These are phyloP conservation scores for Drosophila monieri DNA, from an alignment of 2,888 invertebrate species.

Conservation along the genomic window DNA sequence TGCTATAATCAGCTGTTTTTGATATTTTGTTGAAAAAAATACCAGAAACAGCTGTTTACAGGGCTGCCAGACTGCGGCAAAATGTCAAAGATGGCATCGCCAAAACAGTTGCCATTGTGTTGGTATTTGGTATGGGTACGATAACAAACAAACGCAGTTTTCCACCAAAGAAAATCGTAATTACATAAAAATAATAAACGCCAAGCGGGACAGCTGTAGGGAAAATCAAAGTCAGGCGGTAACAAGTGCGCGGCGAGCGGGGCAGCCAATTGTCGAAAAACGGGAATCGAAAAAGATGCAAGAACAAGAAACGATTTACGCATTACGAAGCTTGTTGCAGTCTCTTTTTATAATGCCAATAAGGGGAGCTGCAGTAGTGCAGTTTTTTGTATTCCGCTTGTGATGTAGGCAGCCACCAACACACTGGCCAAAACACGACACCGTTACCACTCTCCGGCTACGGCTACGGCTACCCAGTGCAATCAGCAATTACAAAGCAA, in stretches of 20 bases:
- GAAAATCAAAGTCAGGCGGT: conserved; percentile 30
- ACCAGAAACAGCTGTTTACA: neutral
- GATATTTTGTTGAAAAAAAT: neutral
- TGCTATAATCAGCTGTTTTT: conserved; percentile 1
- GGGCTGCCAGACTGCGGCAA: neutral
- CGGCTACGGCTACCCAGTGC: conserved; percentile 32
- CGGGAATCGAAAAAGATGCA: conserved; percentile 50
- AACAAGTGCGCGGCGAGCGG: conserved; percentile 38
- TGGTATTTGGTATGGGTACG: conserved; percentile 1
- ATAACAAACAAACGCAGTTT: conserved; percentile 15
- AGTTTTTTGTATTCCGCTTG: conserved; percentile 27
- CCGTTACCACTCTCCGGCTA: conserved; percentile 25
- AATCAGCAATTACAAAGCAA: conserved; percentile 40
- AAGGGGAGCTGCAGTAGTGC: conserved; percentile 31
- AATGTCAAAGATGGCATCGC: neutral
- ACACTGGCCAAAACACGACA: conserved; percentile 14
- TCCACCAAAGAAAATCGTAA: conserved; percentile 21
- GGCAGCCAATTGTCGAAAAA: conserved; percentile 20
- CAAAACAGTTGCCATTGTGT: conserved; percentile 1
- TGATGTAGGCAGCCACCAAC: conserved; percentile 58
- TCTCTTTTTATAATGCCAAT: conserved; percentile 24
- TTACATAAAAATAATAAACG: conserved; percentile 36
- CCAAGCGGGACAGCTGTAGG: conserved; percentile 1
- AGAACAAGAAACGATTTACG: conserved; percentile 69
- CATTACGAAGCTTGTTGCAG: conserved; percentile 58